phyloP scores from a whole-genome alignment of 2,888 invertebrate species.

The Hanleya hanleyi region DNA sequence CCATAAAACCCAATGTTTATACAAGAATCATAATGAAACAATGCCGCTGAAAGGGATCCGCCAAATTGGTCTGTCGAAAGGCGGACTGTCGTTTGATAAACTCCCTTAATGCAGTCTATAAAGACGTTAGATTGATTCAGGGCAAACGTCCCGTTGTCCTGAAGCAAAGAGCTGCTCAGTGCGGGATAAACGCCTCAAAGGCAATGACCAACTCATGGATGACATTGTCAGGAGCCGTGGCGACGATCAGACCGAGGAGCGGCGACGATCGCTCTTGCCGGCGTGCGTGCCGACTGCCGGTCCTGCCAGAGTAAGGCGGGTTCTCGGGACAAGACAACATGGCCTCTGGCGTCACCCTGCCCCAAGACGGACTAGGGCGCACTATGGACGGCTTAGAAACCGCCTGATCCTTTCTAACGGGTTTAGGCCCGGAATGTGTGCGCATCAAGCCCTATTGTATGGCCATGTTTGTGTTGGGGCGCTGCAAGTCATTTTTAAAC shows the following conservation, averaged over 20 bases:
- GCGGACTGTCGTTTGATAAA: too few species aligned
- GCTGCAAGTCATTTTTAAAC: slow-evolving; percentile 2
- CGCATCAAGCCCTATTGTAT: not conserved
- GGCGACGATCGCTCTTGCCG: too few species aligned
- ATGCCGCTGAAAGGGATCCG: too few species aligned
- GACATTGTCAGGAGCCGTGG: not conserved
- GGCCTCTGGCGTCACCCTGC: slow-evolving; percentile 1
- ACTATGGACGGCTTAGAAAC: not conserved
- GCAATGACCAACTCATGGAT: not conserved
- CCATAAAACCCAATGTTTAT: too few species aligned
- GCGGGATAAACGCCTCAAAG: not conserved
- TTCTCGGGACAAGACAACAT: not conserved
- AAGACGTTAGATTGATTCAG: too few species aligned
- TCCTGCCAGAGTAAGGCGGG: not conserved
- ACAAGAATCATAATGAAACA: too few species aligned
- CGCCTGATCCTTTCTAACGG: not conserved
- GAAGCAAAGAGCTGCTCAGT: too few species aligned
- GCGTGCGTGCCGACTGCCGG: not conserved
- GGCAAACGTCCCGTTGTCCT: too few species aligned
- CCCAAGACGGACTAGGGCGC: not conserved
- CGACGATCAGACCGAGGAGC: not conserved
- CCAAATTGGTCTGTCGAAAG: too few species aligned
- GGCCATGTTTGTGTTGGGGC: not conserved
- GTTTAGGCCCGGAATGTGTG: not conserved
- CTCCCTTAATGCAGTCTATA: too few species aligned